Percentiles rank a stretch among this genome's conserved stretches.
Conservation (phyloP, 35 echinoderm and acorn worm species). For the Stichopus chloronotus region DNA sequence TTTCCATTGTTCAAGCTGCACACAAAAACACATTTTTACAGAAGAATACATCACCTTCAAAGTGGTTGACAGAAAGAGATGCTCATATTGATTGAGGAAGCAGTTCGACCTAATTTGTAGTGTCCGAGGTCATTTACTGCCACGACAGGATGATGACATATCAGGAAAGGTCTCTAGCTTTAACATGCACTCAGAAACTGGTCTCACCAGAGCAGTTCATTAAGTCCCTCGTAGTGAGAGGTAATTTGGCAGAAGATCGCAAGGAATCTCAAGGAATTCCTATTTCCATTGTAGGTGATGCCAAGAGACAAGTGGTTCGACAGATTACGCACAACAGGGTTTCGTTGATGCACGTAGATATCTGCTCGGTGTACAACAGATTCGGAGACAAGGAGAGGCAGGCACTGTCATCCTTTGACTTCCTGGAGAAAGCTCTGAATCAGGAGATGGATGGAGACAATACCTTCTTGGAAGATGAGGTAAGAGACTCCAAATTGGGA, state of each 20-base stretch:
- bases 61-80: too few relatives aligned
- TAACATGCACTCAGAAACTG: too few relatives aligned
- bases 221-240: not conserved
- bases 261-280: not conserved
- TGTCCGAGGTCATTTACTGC: too few relatives aligned
- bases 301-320: slow-evolving; percentile 75
- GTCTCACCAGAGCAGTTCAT: not conserved
- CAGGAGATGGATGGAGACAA: slow-evolving; percentile 39
- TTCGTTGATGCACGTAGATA: slow-evolving; percentile 79
- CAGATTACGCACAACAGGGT: slow-evolving; percentile 68
- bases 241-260: not conserved
- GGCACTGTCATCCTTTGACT: slow-evolving; percentile 86
- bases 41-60: too few relatives aligned
- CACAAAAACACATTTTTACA: too few relatives aligned
- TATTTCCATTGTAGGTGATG: not conserved
- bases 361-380: slow-evolving; percentile 77
- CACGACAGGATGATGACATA: too few relatives aligned
- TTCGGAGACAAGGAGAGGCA: slow-evolving; percentile 86
- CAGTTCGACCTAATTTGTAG: too few relatives aligned
- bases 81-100: too few relatives aligned
- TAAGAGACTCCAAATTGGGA: not conserved
- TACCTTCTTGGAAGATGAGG: slow-evolving; percentile 35
- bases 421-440: slow-evolving; percentile 70
- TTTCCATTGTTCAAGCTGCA: too few relatives aligned
- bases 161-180: too few relatives aligned